Base-by-base conservation (phyloP, 2,113 vertebrate species). In the Chionomys nivalis region DNA sequence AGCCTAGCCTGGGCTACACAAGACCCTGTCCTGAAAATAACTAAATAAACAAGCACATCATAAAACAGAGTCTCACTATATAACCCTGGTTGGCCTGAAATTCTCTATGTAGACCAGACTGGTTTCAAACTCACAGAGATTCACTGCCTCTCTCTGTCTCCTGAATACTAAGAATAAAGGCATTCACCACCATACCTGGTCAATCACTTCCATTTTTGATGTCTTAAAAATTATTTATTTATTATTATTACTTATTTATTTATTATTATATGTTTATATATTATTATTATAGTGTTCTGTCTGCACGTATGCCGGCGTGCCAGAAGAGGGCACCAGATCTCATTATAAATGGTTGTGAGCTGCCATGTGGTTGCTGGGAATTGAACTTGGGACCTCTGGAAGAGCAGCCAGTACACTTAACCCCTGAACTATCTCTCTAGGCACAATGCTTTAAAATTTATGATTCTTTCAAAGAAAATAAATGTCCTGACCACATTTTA, bases 401-500 rank as follows among this genome's bases (percentile, higher is more conserved):
- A 65, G 10, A 65, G 63, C 26, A 65, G 63, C 63, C 63, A 65
- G 63, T 1, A 9, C 63, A 24, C 7, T 63, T 24, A 24, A 24
- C 23, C 61, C 6, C 21, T 63, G 61, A 63, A 24, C 61, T 24
- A 63, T 63, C 61, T 63, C 61, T 63, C 61, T 11, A 65, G 26
- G 26, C 63, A 26, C 9, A 11, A 28, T 28, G 63, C 63, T 65
- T 65, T 65, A 31, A 65, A 49, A 75, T 44, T 65, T 90, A 47
- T 36, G 14, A 76, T 91, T 85, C 47, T 58, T 70, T 92, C 24
- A 91, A 83, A 85, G 39, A 85, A 96, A 89, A 93, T 49, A 94
- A 52, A 52, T n/a, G 49, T 79, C 78, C 55, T 65, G 47, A 47
- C 89, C n/a, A 86, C 33, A 66, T 89, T 94, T 91, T n/a, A 82